These are phyloP conservation scores for Menura novaehollandiae DNA, from an alignment of 2,113 vertebrate species.

Conservation along the genomic window DNA sequence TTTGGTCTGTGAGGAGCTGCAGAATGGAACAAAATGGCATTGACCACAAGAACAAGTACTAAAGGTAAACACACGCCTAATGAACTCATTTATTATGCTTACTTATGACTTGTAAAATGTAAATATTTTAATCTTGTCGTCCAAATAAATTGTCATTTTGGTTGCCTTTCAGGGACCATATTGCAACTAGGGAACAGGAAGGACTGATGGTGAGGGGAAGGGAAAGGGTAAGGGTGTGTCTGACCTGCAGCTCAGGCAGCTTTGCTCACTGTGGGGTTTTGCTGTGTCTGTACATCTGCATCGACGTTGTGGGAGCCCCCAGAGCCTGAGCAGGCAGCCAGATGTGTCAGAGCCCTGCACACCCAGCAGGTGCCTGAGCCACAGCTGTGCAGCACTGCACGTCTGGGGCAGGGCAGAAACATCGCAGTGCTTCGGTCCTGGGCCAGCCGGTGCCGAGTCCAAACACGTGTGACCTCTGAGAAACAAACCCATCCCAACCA, in stretches of 20 bases:
- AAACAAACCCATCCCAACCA: not conserved
- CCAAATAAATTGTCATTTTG: not conserved
- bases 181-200: not conserved
- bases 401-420: not conserved
- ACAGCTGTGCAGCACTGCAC: fast-evolving
- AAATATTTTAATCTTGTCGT: not conserved
- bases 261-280: not conserved
- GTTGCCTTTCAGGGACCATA: not conserved
- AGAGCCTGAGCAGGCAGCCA: not conserved
- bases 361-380: not conserved
- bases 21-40: not conserved
- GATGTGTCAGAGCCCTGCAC: not conserved
- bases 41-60: not conserved
- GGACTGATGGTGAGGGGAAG: not conserved
- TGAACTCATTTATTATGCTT: not conserved
- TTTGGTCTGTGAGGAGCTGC: not conserved
- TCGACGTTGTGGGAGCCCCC: not conserved
- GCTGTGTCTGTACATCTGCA: not conserved
- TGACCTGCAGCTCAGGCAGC: not conserved
- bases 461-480: not conserved
- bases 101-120: not conserved
- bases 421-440: not conserved
- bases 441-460: not conserved
- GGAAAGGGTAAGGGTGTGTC: not conserved
- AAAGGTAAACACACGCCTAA: not conserved